phyloP scores from a whole-genome alignment of 2,888 invertebrate species.

The Plebejus anna region DNA sequence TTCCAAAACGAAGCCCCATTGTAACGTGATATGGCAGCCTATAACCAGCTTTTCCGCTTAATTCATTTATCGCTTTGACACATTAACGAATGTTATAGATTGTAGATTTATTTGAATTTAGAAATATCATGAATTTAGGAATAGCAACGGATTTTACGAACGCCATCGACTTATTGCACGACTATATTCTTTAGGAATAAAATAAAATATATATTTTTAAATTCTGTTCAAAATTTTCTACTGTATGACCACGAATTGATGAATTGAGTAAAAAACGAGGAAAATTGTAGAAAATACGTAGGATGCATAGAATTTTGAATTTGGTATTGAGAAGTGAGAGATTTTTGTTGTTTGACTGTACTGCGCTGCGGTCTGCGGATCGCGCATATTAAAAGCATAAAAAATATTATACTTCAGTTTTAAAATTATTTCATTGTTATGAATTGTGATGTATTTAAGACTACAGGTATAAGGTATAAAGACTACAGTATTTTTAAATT shows the following conservation, averaged over 20 bases:
- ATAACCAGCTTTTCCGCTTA: conserved; percentile 47
- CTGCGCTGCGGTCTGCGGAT: neutral
- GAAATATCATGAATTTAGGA: conserved; percentile 9
- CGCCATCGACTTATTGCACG: neutral
- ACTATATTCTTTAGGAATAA: neutral
- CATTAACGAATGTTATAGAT: neutral
- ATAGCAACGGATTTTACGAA: neutral
- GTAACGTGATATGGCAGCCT: conserved; percentile 48
- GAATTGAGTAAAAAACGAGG: too few species aligned
- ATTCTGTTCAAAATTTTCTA: too few species aligned
- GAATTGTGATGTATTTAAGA: neutral
- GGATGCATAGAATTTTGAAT: neutral
- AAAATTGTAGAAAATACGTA: too few species aligned
- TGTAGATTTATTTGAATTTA: conserved; percentile 20
- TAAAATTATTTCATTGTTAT: too few species aligned
- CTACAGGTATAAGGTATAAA: neutral
- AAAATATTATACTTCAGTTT: too few species aligned
- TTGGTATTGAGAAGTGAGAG: neutral
- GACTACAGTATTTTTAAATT: neutral
- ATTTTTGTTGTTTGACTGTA: neutral
- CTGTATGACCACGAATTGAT: too few species aligned
- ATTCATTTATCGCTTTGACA: conserved; percentile 32
- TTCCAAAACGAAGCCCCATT: conserved; percentile 38
- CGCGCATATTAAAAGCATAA: neutral
- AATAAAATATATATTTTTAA: too few species aligned